Evolutionary conservation across 2,888 invertebrate species (phyloP), one percentile per base, ranked within the genome.

Genomic region (Kryphioiulus occultus): DNA sequence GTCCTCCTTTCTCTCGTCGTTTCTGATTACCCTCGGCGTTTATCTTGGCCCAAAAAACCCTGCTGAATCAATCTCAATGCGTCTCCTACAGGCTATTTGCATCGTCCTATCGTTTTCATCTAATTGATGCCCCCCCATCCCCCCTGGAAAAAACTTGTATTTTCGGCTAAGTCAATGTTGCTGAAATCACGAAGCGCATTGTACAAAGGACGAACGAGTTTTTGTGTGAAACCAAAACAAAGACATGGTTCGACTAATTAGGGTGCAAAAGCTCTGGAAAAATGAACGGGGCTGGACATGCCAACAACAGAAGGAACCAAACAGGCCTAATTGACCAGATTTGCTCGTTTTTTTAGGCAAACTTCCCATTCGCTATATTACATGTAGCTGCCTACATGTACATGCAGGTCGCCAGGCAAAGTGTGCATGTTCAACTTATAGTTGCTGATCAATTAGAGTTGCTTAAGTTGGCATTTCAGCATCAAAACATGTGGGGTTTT

Each of bases 51-150:
- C 39, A 39, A 39, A 39, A 5, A 39, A 39, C 47, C 17, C 12
- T 47, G 47, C 19, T 47, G 47, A 59, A 59, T 59, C 59, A 59
- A 59, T 59, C 59, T 59, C 22, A 59, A 3, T 1, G 22, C 59
- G 59, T 59, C 59, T 59, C 59, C 59, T 59, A 59, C 59, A 59
- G 22, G 22, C 59, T 22, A 59, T 59, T 59, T 59, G 59, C 59
- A 59, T 59, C 42, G 42, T 7, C 10, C 47, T 47, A 47, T 47
- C 68, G 68, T 26, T 68, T 68, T 68, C 68, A 68, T 68, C 68
- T 68, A 68, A 68, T 68, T 68, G 68, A 68, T 68, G n/a, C 26
- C 68, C 68, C n/a, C n/a, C n/a, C n/a, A n/a, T n/a, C n/a, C n/a
- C 26, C 10, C 15, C 10, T 68, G 7, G 68, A 68, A 68, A 68